Percentiles rank a stretch among this genome's conserved stretches.
phyloP scores from a whole-genome alignment of 2,797 vertebrate genomes.

The Botia kubotai region DNA sequence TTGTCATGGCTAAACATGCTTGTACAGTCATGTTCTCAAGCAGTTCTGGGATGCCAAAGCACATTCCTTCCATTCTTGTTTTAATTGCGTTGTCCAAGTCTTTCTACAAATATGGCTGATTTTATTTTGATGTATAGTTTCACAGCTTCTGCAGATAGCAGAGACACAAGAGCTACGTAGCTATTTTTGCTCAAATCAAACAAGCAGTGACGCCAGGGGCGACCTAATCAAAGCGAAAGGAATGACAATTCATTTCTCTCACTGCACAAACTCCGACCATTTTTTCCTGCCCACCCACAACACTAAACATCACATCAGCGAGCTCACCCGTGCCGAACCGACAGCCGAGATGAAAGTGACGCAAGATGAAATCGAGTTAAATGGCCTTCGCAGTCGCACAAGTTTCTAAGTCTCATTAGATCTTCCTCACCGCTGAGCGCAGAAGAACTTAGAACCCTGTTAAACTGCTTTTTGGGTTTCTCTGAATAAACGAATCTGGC shows the following conservation, averaged over 20 bases:
- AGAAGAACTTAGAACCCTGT: constrained; percentile 14
- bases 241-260: constrained; percentile 29
- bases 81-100: background rate
- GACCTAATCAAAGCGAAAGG: constrained; percentile 29
- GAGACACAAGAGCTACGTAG: background rate
- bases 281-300: constrained; percentile 30
- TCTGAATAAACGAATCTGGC: constrained; percentile 30
- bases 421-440: constrained; percentile 2
- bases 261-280: constrained; percentile 19
- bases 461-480: constrained; percentile 21
- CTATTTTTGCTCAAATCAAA: constrained; percentile 32
- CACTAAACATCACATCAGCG: constrained; percentile 22
- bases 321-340: constrained; percentile 21
- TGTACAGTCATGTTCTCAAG: constrained; percentile 12
- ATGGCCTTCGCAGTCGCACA: constrained; percentile 11
- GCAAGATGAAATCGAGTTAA: constrained; percentile 40
- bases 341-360: constrained; percentile 47
- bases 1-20: constrained; percentile 26
- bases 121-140: background rate
- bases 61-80: too few species aligned
- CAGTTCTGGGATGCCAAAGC: constrained; percentile 61
- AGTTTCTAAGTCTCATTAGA: constrained; percentile 20
- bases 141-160: constrained; percentile 25
- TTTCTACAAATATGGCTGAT: background rate
- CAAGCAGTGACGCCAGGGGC: constrained; percentile 1